Percentiles rank a stretch among this genome's conserved stretches.
Evolutionary conservation across 2,888 invertebrate species (phyloP).

Genomic region (Crossocerus cetratus): DNA sequence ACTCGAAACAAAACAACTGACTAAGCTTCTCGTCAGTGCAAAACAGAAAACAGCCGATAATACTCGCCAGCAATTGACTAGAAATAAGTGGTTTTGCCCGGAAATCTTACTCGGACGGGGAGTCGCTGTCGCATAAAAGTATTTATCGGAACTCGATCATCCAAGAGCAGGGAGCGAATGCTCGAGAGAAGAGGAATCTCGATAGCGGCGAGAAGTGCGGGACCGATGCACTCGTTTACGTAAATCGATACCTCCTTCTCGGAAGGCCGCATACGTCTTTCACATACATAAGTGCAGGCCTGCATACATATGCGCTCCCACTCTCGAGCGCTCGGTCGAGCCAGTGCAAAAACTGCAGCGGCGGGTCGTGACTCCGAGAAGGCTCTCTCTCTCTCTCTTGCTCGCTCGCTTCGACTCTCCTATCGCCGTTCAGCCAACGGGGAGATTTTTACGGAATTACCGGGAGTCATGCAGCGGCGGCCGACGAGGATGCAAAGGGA

Average conservation of each 20-base stretch:
- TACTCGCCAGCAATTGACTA: too few species aligned
- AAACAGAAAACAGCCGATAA: too few species aligned
- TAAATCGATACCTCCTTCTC: background rate
- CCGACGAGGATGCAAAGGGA: constrained; percentile 29
- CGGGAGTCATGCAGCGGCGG: constrained; percentile 31
- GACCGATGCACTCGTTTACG: background rate
- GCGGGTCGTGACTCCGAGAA: background rate
- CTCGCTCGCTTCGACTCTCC: background rate
- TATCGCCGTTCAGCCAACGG: constrained; percentile 10
- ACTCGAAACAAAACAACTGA: too few species aligned
- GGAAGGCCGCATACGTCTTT: too few species aligned
- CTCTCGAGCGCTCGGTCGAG: background rate
- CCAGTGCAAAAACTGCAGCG: constrained; percentile 3
- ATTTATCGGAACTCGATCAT: too few species aligned
- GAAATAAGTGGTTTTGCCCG: too few species aligned
- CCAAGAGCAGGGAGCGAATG: background rate
- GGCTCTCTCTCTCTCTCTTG: background rate
- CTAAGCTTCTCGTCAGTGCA: too few species aligned
- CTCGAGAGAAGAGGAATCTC: too few species aligned
- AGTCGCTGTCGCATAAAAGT: too few species aligned
- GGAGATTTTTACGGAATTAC: background rate
- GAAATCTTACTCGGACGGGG: too few species aligned
- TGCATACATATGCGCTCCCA: too few species aligned
- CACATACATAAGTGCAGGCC: background rate
- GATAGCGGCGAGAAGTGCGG: too few species aligned